phyloP scores from a whole-genome alignment of 2,113 vertebrate genomes.

The Desmodus rotundus region DNA sequence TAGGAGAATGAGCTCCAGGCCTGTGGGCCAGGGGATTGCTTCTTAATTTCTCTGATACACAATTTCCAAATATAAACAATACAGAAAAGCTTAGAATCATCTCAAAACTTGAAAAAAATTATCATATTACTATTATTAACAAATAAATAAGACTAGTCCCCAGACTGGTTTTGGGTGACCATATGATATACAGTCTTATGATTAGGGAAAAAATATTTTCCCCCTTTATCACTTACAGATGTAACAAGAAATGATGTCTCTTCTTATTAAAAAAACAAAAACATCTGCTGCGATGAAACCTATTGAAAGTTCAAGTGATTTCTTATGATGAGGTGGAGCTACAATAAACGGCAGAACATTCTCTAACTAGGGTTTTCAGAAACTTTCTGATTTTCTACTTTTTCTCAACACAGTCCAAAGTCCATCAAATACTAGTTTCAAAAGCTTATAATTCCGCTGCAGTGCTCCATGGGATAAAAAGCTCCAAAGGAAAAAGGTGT shows the following conservation, averaged over 20 bases:
- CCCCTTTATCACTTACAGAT: not conserved
- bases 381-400: not conserved
- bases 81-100: not conserved
- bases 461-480: not conserved
- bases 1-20: fast-evolving
- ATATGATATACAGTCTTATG: not conserved
- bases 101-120: not conserved
- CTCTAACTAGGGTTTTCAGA: not conserved
- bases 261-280: not conserved
- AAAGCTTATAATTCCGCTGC: not conserved
- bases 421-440: not conserved
- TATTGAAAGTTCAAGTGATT: not conserved
- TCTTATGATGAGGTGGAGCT: not conserved
- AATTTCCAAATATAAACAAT: fast-evolving
- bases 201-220: not conserved
- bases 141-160: not conserved
- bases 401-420: not conserved
- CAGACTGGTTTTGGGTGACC: not conserved
- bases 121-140: not conserved
- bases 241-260: not conserved
- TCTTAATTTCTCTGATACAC: not conserved
- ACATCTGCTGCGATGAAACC: not conserved
- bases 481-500: not conserved
- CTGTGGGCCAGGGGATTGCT: fast-evolving
- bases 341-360: not conserved